These are phyloP conservation scores for Nylanderia fulva DNA, from an alignment of 1,140 invertebrate species.

Conservation along the genomic window DNA sequence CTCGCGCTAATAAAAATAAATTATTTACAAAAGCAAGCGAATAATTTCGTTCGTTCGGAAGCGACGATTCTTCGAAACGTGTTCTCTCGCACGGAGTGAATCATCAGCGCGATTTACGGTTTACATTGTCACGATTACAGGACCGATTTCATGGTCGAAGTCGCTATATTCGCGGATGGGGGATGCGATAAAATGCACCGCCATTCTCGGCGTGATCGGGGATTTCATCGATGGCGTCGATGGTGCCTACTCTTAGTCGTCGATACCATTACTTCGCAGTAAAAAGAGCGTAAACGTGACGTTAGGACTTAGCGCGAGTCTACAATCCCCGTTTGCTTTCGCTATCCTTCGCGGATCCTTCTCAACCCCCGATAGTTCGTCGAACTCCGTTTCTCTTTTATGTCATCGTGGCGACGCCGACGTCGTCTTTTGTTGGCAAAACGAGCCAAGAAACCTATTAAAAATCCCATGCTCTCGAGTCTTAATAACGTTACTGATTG, in stretches of 20 bases:
- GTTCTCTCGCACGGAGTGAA: neutral
- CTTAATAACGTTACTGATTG: slow-evolving; percentile 23
- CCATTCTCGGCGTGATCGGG: neutral
- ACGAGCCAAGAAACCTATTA: slow-evolving; percentile 37
- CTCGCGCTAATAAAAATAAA: neutral
- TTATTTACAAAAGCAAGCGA: slow-evolving; percentile 56
- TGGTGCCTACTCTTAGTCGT: slow-evolving; percentile 62
- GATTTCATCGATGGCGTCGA: slow-evolving; percentile 40
- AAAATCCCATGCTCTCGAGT: slow-evolving; percentile 25
- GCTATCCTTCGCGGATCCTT: too few relatives aligned
- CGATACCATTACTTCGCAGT: slow-evolving; percentile 73
- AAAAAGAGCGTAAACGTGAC: slow-evolving; percentile 69
- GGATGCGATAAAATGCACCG: slow-evolving; percentile 53
- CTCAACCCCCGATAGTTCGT: neutral
- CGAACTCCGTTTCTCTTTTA: slow-evolving; percentile 14
- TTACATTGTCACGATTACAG: slow-evolving; percentile 39
- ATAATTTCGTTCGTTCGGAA: slow-evolving; percentile 34
- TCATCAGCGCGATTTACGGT: slow-evolving; percentile 55
- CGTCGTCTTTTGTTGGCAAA: neutral
- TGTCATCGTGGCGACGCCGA: neutral
- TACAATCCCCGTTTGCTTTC: neutral
- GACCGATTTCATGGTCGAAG: slow-evolving; percentile 36
- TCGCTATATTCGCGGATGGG: slow-evolving; percentile 1
- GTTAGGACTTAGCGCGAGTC: slow-evolving; percentile 51
- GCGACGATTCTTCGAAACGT: neutral